Percentiles rank a stretch among this genome's conserved stretches.
phyloP scores from a whole-genome alignment of 2,113 vertebrate genomes.

The Cygnus atratus region DNA sequence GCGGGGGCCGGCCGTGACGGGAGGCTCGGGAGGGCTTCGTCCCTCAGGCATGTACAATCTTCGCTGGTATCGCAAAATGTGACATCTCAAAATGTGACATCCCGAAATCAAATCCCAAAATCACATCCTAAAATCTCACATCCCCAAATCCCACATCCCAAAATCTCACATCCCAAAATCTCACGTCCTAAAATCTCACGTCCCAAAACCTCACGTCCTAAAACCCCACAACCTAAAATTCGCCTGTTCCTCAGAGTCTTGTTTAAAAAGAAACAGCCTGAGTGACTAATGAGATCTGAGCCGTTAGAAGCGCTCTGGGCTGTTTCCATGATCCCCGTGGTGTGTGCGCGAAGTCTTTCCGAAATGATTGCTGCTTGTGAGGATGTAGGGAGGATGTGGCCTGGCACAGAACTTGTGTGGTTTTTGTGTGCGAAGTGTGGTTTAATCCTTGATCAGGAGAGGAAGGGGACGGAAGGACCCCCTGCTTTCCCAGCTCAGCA shows the following conservation, averaged over 20 bases:
- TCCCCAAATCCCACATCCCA: no score
- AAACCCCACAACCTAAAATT: neutral
- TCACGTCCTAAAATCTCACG: no score
- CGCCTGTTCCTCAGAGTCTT: neutral
- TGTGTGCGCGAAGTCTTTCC: neutral
- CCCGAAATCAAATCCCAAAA: no score
- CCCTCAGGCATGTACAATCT: no score
- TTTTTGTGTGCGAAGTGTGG: neutral
- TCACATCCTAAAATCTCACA: no score
- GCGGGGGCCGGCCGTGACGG: no score
- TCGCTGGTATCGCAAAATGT: no score
- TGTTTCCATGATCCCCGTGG: neutral
- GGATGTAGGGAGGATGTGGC: neutral
- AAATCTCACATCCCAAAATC: no score
- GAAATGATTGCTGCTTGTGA: neutral
- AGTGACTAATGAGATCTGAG: neutral
- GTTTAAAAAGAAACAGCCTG: neutral
- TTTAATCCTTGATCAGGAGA: neutral
- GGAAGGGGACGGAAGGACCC: neutral
- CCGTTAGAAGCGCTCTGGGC: neutral
- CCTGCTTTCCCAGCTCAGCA: neutral
- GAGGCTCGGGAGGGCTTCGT: no score
- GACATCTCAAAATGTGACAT: no score
- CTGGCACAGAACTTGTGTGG: neutral
- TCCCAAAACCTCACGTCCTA: no score